Base-by-base conservation (phyloP, 2,888 invertebrate species). In the Apodemia hepburni region DNA sequence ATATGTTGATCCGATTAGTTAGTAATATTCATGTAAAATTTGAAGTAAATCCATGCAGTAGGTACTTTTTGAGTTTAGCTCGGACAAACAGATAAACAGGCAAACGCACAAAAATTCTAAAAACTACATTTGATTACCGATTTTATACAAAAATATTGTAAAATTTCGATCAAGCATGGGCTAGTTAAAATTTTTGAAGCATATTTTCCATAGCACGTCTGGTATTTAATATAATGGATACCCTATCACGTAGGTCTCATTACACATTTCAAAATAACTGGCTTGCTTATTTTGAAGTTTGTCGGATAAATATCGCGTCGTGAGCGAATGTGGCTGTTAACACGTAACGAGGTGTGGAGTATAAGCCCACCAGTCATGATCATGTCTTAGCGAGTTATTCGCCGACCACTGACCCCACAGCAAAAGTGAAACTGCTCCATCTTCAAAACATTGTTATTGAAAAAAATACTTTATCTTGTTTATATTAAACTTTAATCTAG, bases 321-420 rank as follows among this genome's bases (percentile, higher is more conserved):
- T 91, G 91, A 88, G 88, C 84, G 86, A 88, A 87, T 86, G 84
- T 83, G 88, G 79, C 89, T 88, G 89, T 90, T 91, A 89, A 88
- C 90, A 91, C 87, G 84, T 91, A 91, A 90, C 91, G 82, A 91
- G 89, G 90, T 91, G 90, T 90, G 82, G 89, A 91, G 80, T 85
- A 84, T 87, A 86, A 84, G 83, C 88, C 84, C 85, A 87, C 87
- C 86, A 89, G 90, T 88, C 89, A 89, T 88, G 89, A 89, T 86
- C 88, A 87, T 87, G 90, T 88, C 89, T 91, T 84, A 84, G 78
- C 87, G 75, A 87, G 88, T 87, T 90, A 87, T 90, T 81, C 86
- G 83, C 85, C 88, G 87, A 89, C 84, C 89, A 86, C 85, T 90
- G 89, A 89, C 88, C 88, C 74, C 77, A 62, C 63, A 71, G 68